Evolutionary conservation across 2,888 invertebrate genomes (phyloP).

Genomic region (Myopa testacea): DNA sequence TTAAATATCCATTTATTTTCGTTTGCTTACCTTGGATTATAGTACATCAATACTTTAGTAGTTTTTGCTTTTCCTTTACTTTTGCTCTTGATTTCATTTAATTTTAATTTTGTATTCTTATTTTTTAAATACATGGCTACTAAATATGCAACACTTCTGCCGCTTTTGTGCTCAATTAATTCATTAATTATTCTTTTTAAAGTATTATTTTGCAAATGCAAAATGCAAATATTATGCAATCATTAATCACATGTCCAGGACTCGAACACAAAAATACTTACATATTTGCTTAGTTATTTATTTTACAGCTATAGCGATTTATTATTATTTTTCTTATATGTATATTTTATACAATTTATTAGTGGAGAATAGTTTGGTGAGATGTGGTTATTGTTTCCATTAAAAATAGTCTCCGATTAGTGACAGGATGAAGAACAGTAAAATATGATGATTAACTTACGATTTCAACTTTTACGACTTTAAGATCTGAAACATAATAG

Average conservation of each 20-base stretch:
- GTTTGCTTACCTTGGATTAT: not conserved
- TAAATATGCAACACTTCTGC: not conserved
- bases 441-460: too few species aligned
- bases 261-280: not conserved
- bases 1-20: slow-evolving; percentile 9
- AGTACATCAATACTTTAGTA: not conserved
- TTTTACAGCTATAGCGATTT: not conserved
- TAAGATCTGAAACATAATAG: too few species aligned
- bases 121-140: not conserved
- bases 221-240: too few species aligned
- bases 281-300: slow-evolving; percentile 10
- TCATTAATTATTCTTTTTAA: slow-evolving; percentile 2
- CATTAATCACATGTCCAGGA: too few species aligned
- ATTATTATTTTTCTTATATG: too few species aligned
- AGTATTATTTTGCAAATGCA: too few species aligned
- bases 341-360: too few species aligned
- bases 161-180: not conserved
- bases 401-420: too few species aligned
- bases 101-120: not conserved
- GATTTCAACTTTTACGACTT: too few species aligned
- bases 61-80: slow-evolving; percentile 4
- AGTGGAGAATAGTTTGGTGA: too few species aligned
- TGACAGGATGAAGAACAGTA: too few species aligned
- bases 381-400: too few species aligned
- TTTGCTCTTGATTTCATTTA: not conserved